Conservation (phyloP, 2,888 invertebrate genomes). For the Cataglyphis cursor region DNA sequence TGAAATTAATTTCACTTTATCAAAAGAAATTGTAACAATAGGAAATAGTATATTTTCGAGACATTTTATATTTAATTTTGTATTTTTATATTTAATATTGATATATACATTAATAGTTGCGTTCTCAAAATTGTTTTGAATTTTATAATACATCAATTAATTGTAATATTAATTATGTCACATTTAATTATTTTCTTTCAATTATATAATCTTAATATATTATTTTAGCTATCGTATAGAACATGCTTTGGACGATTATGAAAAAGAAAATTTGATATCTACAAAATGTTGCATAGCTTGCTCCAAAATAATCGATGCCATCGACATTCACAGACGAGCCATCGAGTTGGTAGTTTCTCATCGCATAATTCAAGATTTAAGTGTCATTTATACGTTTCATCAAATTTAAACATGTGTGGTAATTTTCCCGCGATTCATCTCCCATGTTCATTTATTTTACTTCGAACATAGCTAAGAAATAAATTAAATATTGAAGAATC, state of each 20-base stretch:
- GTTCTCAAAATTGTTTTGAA: background rate
- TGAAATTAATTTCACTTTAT: background rate
- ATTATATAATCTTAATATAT: background rate
- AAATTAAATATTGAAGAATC: background rate
- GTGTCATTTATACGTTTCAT: constrained; percentile 9
- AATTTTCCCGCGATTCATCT: background rate
- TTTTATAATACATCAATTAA: background rate
- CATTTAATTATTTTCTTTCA: background rate
- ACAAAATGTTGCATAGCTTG: constrained; percentile 19
- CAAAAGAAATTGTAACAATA: background rate
- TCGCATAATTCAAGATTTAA: constrained; percentile 27
- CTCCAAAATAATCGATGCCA: constrained; percentile 15
- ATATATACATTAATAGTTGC: background rate
- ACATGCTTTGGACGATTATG: constrained; percentile 10
- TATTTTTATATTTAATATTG: background rate
- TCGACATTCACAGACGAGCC: constrained; percentile 30
- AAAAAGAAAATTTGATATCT: background rate
- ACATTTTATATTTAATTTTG: constrained; percentile 1
- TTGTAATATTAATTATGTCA: background rate
- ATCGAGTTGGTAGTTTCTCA: constrained; percentile 46
- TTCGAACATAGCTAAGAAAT: background rate
- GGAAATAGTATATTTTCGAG: background rate
- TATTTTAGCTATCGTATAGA: constrained; percentile 42
- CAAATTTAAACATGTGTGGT: constrained; percentile 1
- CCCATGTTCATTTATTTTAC: background rate